Evolutionary conservation across 37 sponge, comb jelly and placozoan genomes (phyloP), one percentile per base, ranked within the genome.

Genomic region (Haliclona indistincta): DNA sequence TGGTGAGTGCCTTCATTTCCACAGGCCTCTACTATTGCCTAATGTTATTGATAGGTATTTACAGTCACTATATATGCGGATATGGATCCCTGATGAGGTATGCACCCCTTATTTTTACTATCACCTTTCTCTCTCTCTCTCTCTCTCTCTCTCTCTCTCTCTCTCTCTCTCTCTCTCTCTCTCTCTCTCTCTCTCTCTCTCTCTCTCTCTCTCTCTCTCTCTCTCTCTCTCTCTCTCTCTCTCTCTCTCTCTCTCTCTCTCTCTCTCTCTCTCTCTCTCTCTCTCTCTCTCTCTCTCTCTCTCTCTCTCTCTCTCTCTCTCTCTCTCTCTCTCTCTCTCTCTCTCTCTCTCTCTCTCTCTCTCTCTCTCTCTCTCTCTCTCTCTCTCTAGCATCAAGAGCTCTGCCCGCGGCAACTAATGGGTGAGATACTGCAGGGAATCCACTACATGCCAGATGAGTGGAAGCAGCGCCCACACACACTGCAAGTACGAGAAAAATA

Each of bases 391-490:
- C 77, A 86, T 81, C 82, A 83, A 66, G 78, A 76, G 26, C 73
- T 78, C 40, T 74, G 79, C 32, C 93, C 97, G 10, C 63, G 85
- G n/a, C 53, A 77, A 56, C 75, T 90, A 70, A 90, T 97, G 91
- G 61, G 74, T 30, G 80, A 80, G 47, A 81, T 97, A 40, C 86
- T 89, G n/a, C 71, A 76, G 19, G 83, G 87, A 32, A 86, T 92
- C 33, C 97, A 97, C 81, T 97, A 93, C 84, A 92, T 92, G 87
- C 97, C 97, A 19, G 91, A 92, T 63, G 73, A 70, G 52, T 92
- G 97, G 93, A 93, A 88, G 43, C 71, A 79, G 66, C 70, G 44
- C 15, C 93, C 97, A 0, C 91, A 97, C 74, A 77, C 82, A 35
- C 45, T 56, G 43, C 55, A 67, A 64, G 81, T 81, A 34, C 39